Evolutionary conservation across 2,113 vertebrate species (phyloP).

Genomic region (Elephantulus edwardii): DNA sequence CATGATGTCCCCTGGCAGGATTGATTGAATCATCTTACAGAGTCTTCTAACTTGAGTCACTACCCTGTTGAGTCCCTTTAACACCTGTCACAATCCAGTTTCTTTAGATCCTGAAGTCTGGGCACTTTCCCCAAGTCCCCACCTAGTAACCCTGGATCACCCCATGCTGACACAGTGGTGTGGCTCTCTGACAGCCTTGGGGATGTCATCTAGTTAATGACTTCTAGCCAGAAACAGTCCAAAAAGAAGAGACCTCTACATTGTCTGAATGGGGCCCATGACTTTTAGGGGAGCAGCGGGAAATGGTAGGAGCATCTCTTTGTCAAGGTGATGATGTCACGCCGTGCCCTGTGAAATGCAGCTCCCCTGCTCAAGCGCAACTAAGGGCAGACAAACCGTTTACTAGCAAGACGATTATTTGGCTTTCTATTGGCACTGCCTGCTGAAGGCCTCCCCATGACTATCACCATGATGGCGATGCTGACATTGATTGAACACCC

Average conservation of each 20-base stretch:
- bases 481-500: background rate
- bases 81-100: background rate
- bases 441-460: background rate
- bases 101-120: background rate
- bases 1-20: background rate
- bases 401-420: conserved; percentile 1
- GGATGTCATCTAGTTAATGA: background rate
- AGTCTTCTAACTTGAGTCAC: conserved; percentile 45
- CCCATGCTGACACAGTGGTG: background rate
- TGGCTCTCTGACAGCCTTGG: background rate
- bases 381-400: background rate
- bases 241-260: background rate
- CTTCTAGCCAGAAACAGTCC: background rate
- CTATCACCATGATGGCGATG: background rate
- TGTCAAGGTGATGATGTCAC: background rate
- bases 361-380: background rate
- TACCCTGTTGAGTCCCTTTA: background rate
- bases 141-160: background rate
- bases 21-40: conserved; percentile 16
- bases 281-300: background rate
- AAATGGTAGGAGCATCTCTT: background rate
- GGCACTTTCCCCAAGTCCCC: conserved; percentile 3
- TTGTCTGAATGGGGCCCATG: background rate
- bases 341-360: background rate
- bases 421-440: background rate